Conservation (phyloP, 2,888 invertebrate genomes). For the Hemithea aestivaria region DNA sequence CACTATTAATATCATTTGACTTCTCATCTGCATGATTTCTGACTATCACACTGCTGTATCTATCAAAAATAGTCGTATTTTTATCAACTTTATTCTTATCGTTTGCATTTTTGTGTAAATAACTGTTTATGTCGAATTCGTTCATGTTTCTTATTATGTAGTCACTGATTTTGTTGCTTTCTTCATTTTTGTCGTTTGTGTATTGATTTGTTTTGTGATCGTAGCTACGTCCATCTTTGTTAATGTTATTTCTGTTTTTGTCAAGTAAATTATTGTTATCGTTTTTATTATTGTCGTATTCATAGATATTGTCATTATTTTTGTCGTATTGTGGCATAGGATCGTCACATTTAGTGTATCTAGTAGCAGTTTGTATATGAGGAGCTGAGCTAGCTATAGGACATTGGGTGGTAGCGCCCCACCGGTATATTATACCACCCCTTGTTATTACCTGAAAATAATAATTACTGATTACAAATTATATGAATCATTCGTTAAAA, state of each 20-base stretch:
- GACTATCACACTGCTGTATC: constrained; percentile 4
- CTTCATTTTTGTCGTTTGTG: not conserved
- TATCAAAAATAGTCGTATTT: constrained; percentile 14
- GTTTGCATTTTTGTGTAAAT: constrained; percentile 12
- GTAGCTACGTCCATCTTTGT: constrained; percentile 9
- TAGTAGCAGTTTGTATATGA: constrained; percentile 42
- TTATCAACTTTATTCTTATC: constrained; percentile 8
- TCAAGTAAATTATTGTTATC: not conserved
- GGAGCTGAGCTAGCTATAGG: constrained; percentile 45
- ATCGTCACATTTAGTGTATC: constrained; percentile 44
- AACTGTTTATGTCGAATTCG: constrained; percentile 18
- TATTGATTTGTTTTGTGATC: constrained; percentile 6
- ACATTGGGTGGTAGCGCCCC: constrained; percentile 72
- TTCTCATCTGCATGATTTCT: constrained; percentile 3
- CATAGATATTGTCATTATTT: constrained; percentile 3
- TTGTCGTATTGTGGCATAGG: constrained; percentile 19
- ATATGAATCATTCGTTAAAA: too few relatives aligned
- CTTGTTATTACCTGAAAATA: constrained; percentile 60
- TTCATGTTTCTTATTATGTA: constrained; percentile 23
- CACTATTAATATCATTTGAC: constrained; percentile 7
- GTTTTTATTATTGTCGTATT: constrained; percentile 3
- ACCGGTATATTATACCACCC: constrained; percentile 66
- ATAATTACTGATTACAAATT: not conserved
- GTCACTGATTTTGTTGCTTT: constrained; percentile 11
- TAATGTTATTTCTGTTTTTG: constrained; percentile 3